A percentile compares a stretch with the other conserved stretches of the same genome.
phyloP scores from a whole-genome alignment of 1,140 invertebrate genomes.

The Anoplolepis gracilipes region DNA sequence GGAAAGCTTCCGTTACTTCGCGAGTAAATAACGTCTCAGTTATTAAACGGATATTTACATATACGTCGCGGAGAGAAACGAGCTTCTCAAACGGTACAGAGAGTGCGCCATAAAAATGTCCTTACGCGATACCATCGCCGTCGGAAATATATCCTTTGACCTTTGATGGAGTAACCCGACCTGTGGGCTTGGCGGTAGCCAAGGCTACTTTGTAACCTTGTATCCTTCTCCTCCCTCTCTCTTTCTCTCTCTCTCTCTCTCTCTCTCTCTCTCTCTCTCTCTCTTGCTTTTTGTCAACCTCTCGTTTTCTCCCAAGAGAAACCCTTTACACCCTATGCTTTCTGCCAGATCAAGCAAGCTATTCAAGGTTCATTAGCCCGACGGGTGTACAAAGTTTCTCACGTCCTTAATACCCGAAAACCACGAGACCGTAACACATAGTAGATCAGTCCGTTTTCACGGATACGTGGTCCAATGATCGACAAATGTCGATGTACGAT shows the following conservation, averaged over 20 bases:
- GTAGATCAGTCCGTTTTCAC: constrained; percentile 67
- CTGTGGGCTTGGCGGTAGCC: constrained; percentile 54
- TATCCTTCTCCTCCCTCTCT: constrained; percentile 31
- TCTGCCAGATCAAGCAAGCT: constrained; percentile 48
- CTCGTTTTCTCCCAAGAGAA: background rate
- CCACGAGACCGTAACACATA: background rate
- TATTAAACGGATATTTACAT: constrained; percentile 62
- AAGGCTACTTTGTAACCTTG: constrained; percentile 70
- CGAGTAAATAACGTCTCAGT: constrained; percentile 52
- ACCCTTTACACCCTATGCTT: constrained; percentile 27
- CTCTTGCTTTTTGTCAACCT: constrained; percentile 25
- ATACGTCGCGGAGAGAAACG: constrained; percentile 23
- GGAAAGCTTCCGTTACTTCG: constrained; percentile 46
- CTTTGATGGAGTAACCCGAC: constrained; percentile 63
- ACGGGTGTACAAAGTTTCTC: constrained; percentile 64
- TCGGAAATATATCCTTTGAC: constrained; percentile 62
- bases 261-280: constrained; percentile 7
- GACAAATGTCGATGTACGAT: constrained; percentile 62
- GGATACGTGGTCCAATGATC: constrained; percentile 47
- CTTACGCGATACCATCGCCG: constrained; percentile 58
- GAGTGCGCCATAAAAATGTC: constrained; percentile 65
- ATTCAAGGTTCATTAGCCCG: constrained; percentile 66
- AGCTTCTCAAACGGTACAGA: constrained; percentile 49
- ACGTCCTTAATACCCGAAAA: constrained; percentile 25
- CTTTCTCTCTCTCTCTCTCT: background rate